phyloP scores from a whole-genome alignment of 2,797 vertebrate genomes.

The Mormyrus proboscirostris region DNA sequence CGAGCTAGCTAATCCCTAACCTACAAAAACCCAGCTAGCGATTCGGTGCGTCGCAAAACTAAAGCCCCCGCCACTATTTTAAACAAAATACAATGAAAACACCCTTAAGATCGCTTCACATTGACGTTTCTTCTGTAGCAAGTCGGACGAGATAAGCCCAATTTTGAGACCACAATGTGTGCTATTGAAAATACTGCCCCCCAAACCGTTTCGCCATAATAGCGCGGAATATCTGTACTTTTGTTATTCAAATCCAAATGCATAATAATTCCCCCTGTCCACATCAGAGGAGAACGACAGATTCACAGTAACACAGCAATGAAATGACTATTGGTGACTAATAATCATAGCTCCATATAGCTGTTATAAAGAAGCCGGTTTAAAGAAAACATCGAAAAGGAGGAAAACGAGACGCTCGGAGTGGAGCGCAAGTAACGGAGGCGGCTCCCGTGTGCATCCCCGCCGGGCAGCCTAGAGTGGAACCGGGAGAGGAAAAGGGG shows the following conservation, averaged over 20 bases:
- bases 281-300: background rate
- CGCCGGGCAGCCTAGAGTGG: slow-evolving; percentile 47
- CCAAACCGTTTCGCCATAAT: slow-evolving; percentile 58
- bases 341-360: background rate
- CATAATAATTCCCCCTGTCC: slow-evolving; percentile 19
- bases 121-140: background rate
- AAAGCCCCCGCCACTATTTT: slow-evolving; percentile 19
- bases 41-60: slow-evolving; percentile 52
- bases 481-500: slow-evolving; percentile 37
- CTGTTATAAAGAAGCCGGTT: background rate
- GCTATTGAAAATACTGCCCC: slow-evolving; percentile 45
- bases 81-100: slow-evolving; percentile 14
- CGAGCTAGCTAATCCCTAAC: slow-evolving; percentile 74
- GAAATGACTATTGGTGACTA: slow-evolving; percentile 21
- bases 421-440: slow-evolving; percentile 37
- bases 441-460: slow-evolving; percentile 54
- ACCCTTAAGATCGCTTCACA: background rate
- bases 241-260: slow-evolving; percentile 40
- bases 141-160: slow-evolving; percentile 25
- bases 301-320: background rate
- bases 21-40: slow-evolving; percentile 66
- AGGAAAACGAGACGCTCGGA: slow-evolving; percentile 40
- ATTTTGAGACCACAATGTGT: slow-evolving; percentile 27
- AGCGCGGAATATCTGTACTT: slow-evolving; percentile 45
- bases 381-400: slow-evolving; percentile 9